Evolutionary conservation across 1,140 invertebrate species (phyloP), one percentile per base, ranked within the genome.

Genomic region (Ostrea denselamellosa): DNA sequence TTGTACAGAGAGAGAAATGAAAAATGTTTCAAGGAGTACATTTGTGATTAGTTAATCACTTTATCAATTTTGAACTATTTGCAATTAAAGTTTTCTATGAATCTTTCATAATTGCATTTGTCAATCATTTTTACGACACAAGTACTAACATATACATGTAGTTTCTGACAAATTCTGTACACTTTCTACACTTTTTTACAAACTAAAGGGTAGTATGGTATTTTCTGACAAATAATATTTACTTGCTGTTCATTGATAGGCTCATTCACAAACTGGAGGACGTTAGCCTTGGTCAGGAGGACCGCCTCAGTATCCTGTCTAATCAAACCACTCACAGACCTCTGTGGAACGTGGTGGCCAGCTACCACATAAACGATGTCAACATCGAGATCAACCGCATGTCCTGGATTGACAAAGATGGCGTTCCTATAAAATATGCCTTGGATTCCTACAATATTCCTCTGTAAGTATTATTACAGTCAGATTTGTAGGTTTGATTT

Each of bases 401-500:
- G 4, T 91, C 91, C 12, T 92, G 90, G 90, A 92, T 92, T 12
- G 86, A 85, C 0, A 56, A 89, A 22, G 87, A 91, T 83, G 88
- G 90, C 10, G 88, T 90, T 28, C 89, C 90, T 14, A 83, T 90
- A 19, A 71, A 88, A 84, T 93, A 93, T 85, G 87, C 83, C 14
- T 19, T 92, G 28, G 92, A 93, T 82, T 86, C 86, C 4, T 88
- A 85, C 53, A 87, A 86, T 51, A 77, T 92, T 8, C 92, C 92
- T 28, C 85, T 89, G 92, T 93, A 87, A 89, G 90, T 90, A 1
- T 17, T 62, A n/a, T 19, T 17, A 19, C 56, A 17, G 14, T 17
- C 14, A 19, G 10, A 17, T 58, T 17, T 58, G 0, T 19, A 58
- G 34, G 34, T 44, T 44, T 44, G 5, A 44, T 44, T 44, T 44